These are phyloP conservation scores for Gnatocerus cornutus DNA, from an alignment of 2,888 invertebrate species.

Conservation along the genomic window DNA sequence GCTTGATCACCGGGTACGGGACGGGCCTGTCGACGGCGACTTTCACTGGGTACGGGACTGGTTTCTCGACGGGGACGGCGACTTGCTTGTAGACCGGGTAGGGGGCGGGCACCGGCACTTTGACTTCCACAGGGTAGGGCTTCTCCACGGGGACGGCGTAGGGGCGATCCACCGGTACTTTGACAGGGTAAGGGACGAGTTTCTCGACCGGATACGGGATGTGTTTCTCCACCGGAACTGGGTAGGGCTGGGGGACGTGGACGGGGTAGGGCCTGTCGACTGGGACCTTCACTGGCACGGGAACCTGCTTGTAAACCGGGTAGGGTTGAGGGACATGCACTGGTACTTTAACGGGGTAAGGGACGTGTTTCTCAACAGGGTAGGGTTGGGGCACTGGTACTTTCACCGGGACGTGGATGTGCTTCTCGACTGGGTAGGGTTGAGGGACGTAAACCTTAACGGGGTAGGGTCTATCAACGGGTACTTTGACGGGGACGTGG, in stretches of 20 bases:
- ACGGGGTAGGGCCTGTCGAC: conserved; percentile 82
- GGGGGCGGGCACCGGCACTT: conserved; percentile 79
- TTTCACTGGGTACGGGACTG: conserved; percentile 79
- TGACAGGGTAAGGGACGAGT: conserved; percentile 75
- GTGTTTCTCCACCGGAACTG: conserved; percentile 80
- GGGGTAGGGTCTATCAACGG: conserved; percentile 85
- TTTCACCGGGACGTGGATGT: conserved; percentile 83
- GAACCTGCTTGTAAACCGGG: conserved; percentile 81
- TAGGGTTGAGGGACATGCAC: conserved; percentile 85
- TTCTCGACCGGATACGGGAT: conserved; percentile 81
- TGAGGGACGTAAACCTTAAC: conserved; percentile 86
- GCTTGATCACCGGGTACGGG: conserved; percentile 77
- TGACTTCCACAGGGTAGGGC: conserved; percentile 69
- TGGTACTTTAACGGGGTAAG: conserved; percentile 83
- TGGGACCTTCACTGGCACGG: conserved; percentile 81
- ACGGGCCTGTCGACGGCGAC: conserved; percentile 79
- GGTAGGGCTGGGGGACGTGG: conserved; percentile 79
- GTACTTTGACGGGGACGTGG: conserved; percentile 80
- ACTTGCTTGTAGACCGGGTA: conserved; percentile 80
- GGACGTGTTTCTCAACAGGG: conserved; percentile 84
- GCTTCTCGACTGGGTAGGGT: conserved; percentile 87
- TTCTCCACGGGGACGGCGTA: conserved; percentile 77
- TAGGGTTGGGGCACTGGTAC: conserved; percentile 84
- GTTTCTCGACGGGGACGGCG: conserved; percentile 78
- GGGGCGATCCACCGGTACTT: conserved; percentile 80